Evolutionary conservation across 1,140 invertebrate genomes (phyloP).

Genomic region (Drosophila lacertosa): DNA sequence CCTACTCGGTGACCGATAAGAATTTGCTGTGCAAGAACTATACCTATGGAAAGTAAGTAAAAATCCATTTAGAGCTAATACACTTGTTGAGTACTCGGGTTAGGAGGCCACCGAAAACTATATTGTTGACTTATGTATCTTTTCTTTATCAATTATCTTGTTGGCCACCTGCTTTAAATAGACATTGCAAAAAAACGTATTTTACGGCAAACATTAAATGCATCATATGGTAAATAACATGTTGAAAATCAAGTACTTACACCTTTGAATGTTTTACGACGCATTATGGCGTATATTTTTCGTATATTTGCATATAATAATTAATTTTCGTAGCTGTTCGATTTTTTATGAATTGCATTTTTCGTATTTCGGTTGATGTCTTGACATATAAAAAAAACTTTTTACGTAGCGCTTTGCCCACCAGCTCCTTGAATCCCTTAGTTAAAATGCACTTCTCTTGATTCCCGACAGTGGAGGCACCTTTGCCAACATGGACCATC

Average conservation of each 20-base stretch:
- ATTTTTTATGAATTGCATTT: conserved; percentile 47
- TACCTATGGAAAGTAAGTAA: conserved; percentile 70
- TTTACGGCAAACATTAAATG: conserved; percentile 83
- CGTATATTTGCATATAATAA: conserved; percentile 14
- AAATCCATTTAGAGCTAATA: background rate
- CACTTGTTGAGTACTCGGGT: conserved; percentile 12
- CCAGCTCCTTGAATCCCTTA: background rate
- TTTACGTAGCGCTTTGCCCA: conserved; percentile 17
- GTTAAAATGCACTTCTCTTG: conserved; percentile 9
- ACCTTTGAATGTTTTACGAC: conserved; percentile 50
- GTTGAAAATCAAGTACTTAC: conserved; percentile 53
- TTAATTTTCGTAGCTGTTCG: conserved; percentile 30
- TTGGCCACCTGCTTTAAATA: conserved; percentile 54
- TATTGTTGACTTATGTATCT: conserved; percentile 56
- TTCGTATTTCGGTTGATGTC: conserved; percentile 34
- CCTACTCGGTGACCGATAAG: conserved; percentile 68
- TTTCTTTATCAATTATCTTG: conserved; percentile 63
- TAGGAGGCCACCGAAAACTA: conserved; percentile 26
- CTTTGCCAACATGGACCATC: conserved; percentile 69
- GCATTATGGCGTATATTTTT: conserved; percentile 32
- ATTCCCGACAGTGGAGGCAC: conserved; percentile 59
- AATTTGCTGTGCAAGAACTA: conserved; percentile 70
- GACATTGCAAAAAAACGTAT: conserved; percentile 83
- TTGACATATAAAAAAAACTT: conserved; percentile 15
- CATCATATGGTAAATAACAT: conserved; percentile 82